A percentile compares a stretch with the other conserved stretches of the same genome.
phyloP scores from a whole-genome alignment of 2,888 invertebrate genomes.

The Ptilodon capucinus region DNA sequence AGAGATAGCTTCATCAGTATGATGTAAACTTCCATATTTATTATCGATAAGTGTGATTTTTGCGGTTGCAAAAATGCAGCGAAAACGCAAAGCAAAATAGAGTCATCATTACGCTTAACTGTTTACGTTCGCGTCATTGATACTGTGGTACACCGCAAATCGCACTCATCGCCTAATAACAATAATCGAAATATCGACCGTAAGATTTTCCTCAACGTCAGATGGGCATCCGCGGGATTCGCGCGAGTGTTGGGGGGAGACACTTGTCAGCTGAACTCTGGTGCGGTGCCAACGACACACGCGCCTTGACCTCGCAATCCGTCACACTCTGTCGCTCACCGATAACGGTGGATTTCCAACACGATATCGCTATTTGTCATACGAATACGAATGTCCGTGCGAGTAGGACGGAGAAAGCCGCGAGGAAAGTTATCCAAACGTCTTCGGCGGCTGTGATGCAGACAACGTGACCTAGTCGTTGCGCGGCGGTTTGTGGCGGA shows the following conservation, averaged over 20 bases:
- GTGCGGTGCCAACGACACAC: constrained; percentile 70
- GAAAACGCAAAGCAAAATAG: constrained; percentile 8
- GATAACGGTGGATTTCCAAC: constrained; percentile 44
- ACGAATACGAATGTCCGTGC: constrained; percentile 9
- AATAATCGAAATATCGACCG: constrained; percentile 3
- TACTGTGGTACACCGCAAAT: constrained; percentile 12
- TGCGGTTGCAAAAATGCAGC: constrained; percentile 4
- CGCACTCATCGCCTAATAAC: constrained; percentile 2
- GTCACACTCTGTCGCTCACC: constrained; percentile 42
- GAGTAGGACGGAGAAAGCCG: constrained; percentile 27
- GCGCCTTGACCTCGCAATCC: constrained; percentile 69
- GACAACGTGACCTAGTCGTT: constrained; percentile 27
- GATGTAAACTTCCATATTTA: neutral
- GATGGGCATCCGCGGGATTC: constrained; percentile 25
- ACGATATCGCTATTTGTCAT: constrained; percentile 24
- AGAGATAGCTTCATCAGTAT: neutral
- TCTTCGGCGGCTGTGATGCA: constrained; percentile 14
- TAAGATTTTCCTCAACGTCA: constrained; percentile 3
- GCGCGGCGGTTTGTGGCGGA: constrained; percentile 2
- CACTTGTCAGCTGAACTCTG: constrained; percentile 49
- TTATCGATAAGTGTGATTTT: neutral
- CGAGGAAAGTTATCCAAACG: constrained; percentile 30
- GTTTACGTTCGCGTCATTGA: constrained; percentile 20
- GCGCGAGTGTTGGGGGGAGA: constrained; percentile 25
- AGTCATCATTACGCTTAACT: constrained; percentile 12